Base-by-base conservation (phyloP, 1,140 invertebrate genomes). In the Riptortus pedestris region DNA sequence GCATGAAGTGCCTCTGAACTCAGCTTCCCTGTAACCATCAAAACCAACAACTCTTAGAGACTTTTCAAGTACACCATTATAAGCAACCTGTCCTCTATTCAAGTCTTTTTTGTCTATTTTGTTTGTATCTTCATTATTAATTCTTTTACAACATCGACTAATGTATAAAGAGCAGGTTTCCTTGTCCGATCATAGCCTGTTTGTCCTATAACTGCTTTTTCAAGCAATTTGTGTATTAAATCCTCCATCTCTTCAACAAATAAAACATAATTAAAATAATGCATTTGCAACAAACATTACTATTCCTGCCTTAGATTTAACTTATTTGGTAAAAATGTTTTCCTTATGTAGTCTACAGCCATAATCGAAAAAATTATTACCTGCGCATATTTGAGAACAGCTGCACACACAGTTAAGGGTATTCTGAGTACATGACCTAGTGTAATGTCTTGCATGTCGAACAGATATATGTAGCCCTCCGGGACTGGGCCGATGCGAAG, bases 391-490 rank as follows among this genome's bases (percentile, higher is more conserved):
- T 62, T 47, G 12, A 69, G 45, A 14, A 64, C 3, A 2, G 38
- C 33, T 1, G 61, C 38, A 12, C 45, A 62, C 2, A 64, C 38
- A 2, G 55, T 18, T 5, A 68, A 16, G 14, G 64, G 61, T 12
- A 45, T 38, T 27, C 58, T 57, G 3, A 67, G 22, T 14, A 69
- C 52, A 20, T 69, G 69, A 27, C 62, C 24, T 1, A 72, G 52
- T 2, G 65, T 57, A 7, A 68, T 58, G 9, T 66, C 27, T 33
- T 65, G 64, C 0, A 66, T 62, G 62, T 72, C 69, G 11, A 70
- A 14, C 4, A 71, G 48, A 20, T 70, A 60, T 1, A 66, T 66
- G 47, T 69, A 55, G 3, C 51, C 68, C 0, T 70, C 71, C 0
- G 66, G 63, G 18, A 60, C 64, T 0, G 69, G 60, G 14, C 71